Evolutionary conservation across 2,113 vertebrate genomes (phyloP).

Genomic region (Vidua macroura): DNA sequence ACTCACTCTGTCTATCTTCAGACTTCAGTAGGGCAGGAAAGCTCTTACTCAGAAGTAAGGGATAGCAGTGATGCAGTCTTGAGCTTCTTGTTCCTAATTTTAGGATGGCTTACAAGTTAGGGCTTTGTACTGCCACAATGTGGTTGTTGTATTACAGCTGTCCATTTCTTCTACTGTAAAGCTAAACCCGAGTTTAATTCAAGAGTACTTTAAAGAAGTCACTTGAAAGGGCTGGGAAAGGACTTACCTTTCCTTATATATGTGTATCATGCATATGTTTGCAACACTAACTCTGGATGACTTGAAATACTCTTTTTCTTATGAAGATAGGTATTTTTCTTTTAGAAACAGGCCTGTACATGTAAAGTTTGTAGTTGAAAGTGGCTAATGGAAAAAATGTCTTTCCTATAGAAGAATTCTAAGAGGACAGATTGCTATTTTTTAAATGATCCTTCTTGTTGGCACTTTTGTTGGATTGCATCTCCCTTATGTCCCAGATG

Average conservation of each 20-base stretch:
- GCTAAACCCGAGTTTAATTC: background rate
- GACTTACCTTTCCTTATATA: background rate
- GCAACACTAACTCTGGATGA: background rate
- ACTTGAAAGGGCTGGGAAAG: background rate
- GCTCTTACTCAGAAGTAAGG: background rate
- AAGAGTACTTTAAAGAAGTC: background rate
- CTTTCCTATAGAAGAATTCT: background rate
- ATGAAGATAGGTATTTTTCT: background rate
- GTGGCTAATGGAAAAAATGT: background rate
- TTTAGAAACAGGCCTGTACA: background rate
- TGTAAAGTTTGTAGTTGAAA: background rate
- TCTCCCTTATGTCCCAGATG: background rate
- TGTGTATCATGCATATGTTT: background rate
- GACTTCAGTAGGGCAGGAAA: background rate
- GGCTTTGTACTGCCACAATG: background rate
- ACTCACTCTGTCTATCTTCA: background rate
- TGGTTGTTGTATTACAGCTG: background rate
- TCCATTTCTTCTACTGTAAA: background rate
- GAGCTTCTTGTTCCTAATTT: background rate
- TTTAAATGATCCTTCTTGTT: background rate
- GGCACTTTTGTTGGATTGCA: background rate
- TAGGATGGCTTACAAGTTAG: background rate
- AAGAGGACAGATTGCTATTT: background rate
- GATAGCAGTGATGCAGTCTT: background rate
- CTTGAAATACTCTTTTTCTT: background rate